Conservation (phyloP, 2,113 vertebrate genomes). For the Lampris incognitus region DNA sequence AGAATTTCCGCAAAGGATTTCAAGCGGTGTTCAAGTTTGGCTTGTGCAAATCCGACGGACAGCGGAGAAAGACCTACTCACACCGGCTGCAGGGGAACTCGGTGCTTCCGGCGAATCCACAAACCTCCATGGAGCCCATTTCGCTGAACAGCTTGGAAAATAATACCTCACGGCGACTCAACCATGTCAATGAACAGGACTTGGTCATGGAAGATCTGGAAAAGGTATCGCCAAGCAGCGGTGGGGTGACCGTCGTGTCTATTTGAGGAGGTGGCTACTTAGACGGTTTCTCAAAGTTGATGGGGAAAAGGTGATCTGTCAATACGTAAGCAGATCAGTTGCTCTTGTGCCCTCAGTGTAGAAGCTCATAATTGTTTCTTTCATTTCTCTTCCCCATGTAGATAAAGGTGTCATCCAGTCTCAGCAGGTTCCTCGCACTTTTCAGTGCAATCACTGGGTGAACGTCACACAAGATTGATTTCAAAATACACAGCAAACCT, state of each 20-base stretch:
- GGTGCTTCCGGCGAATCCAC: slow-evolving; percentile 76
- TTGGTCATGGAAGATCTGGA: slow-evolving; percentile 84
- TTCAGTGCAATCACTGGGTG: too few species aligned
- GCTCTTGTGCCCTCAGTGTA: too few species aligned
- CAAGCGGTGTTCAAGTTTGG: slow-evolving; percentile 86
- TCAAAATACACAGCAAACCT: too few species aligned
- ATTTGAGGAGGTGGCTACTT: slow-evolving; percentile 54
- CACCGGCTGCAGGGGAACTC: slow-evolving; percentile 79
- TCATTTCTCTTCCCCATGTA: too few species aligned
- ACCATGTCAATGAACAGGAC: slow-evolving; percentile 79
- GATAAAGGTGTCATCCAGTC: too few species aligned
- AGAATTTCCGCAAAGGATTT: slow-evolving; percentile 90
- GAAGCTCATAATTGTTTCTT: too few species aligned
- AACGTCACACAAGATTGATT: too few species aligned
- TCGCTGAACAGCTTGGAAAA: slow-evolving; percentile 81
- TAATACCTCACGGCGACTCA: slow-evolving; percentile 54
- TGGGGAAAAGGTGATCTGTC: neutral
- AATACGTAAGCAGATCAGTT: neutral
- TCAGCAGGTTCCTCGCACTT: too few species aligned
- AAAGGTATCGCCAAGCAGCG: slow-evolving; percentile 74
- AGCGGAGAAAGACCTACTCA: slow-evolving; percentile 72
- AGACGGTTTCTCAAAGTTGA: slow-evolving; percentile 2
- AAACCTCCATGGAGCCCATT: slow-evolving; percentile 73
- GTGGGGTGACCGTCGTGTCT: slow-evolving; percentile 76
- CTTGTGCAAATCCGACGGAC: slow-evolving; percentile 75